These are phyloP conservation scores for Olivierus martensii DNA, from an alignment of 1,140 invertebrate species.

Conservation along the genomic window DNA sequence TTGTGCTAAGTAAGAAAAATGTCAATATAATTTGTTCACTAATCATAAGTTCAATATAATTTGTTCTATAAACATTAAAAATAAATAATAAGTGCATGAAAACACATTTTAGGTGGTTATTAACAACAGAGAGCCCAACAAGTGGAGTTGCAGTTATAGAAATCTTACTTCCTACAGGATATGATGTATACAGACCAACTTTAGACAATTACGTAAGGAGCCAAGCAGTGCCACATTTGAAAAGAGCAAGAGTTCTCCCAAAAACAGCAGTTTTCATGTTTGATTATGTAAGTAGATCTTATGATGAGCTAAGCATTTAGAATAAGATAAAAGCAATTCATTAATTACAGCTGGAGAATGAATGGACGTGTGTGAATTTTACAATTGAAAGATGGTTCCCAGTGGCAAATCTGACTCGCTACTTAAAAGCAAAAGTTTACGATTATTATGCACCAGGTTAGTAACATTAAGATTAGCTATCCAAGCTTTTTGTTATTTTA, in stretches of 20 bases:
- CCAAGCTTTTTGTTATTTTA: too few relatives aligned
- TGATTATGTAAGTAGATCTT: conserved; percentile 19
- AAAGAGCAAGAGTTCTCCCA: conserved; percentile 13
- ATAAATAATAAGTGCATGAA: too few relatives aligned
- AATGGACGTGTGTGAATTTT: conserved; percentile 35
- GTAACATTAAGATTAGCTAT: too few relatives aligned
- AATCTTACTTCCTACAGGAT: conserved; percentile 42
- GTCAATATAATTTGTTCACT: not conserved
- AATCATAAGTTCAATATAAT: too few relatives aligned
- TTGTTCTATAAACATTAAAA: too few relatives aligned
- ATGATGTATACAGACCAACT: conserved; percentile 39
- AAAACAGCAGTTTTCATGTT: conserved; percentile 22
- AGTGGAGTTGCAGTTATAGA: conserved; percentile 41
- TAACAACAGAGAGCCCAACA: conserved; percentile 20
- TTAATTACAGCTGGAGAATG: conserved; percentile 28
- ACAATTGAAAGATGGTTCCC: conserved; percentile 35
- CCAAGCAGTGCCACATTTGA: conserved; percentile 24
- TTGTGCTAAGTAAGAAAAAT: conserved; percentile 32
- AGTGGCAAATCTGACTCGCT: conserved; percentile 35
- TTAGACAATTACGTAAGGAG: conserved; percentile 31
- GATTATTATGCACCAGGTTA: conserved; percentile 39
- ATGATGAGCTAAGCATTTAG: too few relatives aligned
- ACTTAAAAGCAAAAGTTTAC: conserved; percentile 33
- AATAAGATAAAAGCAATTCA: too few relatives aligned
- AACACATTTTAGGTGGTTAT: conserved; percentile 27